These are phyloP conservation scores for Drosophila paranaensis DNA, from an alignment of 2,888 invertebrate genomes.

Conservation along the genomic window DNA sequence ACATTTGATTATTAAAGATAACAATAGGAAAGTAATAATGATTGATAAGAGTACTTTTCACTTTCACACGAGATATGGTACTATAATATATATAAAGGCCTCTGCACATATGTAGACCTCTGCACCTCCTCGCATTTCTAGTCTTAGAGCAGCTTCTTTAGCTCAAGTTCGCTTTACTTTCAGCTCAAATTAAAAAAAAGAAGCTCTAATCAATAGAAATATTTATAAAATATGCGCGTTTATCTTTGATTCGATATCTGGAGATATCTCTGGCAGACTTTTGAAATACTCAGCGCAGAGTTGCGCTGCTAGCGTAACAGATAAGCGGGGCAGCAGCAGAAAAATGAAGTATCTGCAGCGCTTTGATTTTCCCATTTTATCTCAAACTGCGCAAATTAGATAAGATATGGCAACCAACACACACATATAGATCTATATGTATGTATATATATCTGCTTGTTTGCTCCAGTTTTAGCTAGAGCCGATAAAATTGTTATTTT, in stretches of 20 bases:
- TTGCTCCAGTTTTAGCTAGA: slow-evolving; percentile 33
- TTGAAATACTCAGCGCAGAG: slow-evolving; percentile 1
- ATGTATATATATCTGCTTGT: background rate
- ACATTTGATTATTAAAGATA: background rate
- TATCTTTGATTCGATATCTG: slow-evolving; percentile 15
- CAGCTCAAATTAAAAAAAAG: background rate
- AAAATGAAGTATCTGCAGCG: slow-evolving; percentile 5
- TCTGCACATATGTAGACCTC: no score
- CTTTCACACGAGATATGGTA: background rate
- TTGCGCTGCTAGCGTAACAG: slow-evolving; percentile 5
- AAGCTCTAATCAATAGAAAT: slow-evolving; percentile 23
- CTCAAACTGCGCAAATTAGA: slow-evolving; percentile 50
- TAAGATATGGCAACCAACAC: slow-evolving; percentile 38
- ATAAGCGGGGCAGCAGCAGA: slow-evolving; percentile 20
- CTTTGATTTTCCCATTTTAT: slow-evolving; percentile 39
- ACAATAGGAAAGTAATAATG: background rate
- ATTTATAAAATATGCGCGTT: slow-evolving; percentile 27
- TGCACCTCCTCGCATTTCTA: slow-evolving; percentile 1
- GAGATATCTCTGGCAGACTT: background rate
- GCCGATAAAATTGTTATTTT: slow-evolving; percentile 13
- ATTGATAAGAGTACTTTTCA: background rate
- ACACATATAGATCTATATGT: background rate
- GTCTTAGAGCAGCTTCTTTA: slow-evolving; percentile 12
- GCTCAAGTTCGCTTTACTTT: slow-evolving; percentile 1
- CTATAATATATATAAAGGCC: background rate